Conservation (phyloP, 2,113 vertebrate species). For the Cynopterus brachyotis region DNA sequence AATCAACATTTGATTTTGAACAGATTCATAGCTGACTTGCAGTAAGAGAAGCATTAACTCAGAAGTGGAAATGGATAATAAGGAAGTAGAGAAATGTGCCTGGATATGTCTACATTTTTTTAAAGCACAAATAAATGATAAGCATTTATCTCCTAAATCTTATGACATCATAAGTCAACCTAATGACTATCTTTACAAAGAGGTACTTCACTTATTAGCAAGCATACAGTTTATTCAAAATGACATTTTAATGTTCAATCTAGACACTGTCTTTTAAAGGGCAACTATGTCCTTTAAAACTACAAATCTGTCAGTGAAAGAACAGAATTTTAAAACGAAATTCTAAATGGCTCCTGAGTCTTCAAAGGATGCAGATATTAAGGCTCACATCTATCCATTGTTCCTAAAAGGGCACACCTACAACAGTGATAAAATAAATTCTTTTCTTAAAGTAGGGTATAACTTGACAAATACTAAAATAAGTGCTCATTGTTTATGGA, state of each 20-base stretch:
- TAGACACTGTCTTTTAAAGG: background rate
- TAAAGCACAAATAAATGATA: background rate
- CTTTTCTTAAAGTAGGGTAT: background rate
- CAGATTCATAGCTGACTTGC: background rate
- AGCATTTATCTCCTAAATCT: background rate
- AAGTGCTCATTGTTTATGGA: background rate
- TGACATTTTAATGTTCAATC: background rate
- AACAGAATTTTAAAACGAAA: conserved; percentile 1
- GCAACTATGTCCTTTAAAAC: background rate
- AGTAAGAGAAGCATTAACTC: background rate
- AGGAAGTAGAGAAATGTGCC: background rate
- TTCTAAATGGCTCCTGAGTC: background rate
- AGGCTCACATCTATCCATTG: background rate
- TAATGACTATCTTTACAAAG: background rate
- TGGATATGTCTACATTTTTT: background rate
- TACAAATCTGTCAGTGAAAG: background rate
- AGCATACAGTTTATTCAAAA: background rate
- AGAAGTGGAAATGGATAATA: background rate
- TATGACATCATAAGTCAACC: background rate
- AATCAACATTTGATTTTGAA: background rate
- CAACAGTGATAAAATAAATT: background rate
- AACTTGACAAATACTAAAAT: background rate
- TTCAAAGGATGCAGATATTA: background rate
- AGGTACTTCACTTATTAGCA: background rate
- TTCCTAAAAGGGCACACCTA: background rate